These are phyloP conservation scores for Galemys pyrenaicus DNA, from an alignment of 2,113 vertebrate genomes.

Conservation along the genomic window DNA sequence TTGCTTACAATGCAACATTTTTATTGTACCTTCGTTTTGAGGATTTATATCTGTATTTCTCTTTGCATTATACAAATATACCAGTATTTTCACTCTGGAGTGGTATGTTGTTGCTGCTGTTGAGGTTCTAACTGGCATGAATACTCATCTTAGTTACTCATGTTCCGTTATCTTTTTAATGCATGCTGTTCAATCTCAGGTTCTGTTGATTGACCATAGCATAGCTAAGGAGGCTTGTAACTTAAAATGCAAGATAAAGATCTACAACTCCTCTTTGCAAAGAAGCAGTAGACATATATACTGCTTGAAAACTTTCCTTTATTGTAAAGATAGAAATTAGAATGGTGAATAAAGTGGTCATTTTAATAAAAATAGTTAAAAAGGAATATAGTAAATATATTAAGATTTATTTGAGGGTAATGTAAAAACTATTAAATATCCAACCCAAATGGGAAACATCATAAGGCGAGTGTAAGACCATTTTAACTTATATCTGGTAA, in stretches of 20 bases:
- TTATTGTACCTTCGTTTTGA: conserved; percentile 78
- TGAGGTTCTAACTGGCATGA: background rate
- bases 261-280: background rate
- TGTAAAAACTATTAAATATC: conserved; percentile 2
- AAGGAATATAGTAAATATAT: background rate
- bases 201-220: background rate
- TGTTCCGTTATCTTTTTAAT: background rate
- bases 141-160: background rate
- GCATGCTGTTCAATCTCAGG: background rate
- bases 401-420: background rate
- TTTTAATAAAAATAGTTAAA: conserved; percentile 30
- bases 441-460: background rate
- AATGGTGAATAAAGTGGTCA: background rate
- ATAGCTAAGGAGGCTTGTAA: conserved; percentile 36
- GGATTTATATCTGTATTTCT: conserved; percentile 80
- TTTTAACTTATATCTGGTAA: background rate
- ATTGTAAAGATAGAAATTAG: background rate
- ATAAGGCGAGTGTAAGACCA: background rate
- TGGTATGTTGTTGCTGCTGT: background rate
- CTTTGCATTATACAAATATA: conserved; percentile 82
- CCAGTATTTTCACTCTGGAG: conserved; percentile 80
- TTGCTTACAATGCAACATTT: conserved; percentile 76
- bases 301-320: conserved; percentile 23
- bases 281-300: background rate
- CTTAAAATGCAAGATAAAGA: conserved; percentile 37